These are phyloP conservation scores for Oscheius sp. DNA, from an alignment of 2,888 invertebrate genomes.

Conservation along the genomic window DNA sequence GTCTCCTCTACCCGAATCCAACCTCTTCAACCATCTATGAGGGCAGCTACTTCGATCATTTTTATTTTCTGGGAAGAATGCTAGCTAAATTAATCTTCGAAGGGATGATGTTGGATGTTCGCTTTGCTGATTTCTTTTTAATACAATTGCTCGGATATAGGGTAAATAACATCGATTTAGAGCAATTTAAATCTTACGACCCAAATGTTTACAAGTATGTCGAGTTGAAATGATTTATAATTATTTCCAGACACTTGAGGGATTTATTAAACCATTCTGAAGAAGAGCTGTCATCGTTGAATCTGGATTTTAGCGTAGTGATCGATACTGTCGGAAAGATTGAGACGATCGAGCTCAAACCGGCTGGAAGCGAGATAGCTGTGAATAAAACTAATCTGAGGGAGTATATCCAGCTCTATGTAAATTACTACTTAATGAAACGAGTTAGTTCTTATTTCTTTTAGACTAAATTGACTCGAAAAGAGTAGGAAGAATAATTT, in stretches of 20 bases:
- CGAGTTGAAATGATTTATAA: background rate
- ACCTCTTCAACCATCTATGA: slow-evolving; percentile 79
- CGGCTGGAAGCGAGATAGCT: slow-evolving; percentile 86
- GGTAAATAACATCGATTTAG: slow-evolving; percentile 38
- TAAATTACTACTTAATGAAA: slow-evolving; percentile 90
- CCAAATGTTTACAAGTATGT: slow-evolving; percentile 41
- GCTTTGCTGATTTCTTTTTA: slow-evolving; percentile 93
- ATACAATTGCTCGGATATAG: slow-evolving; percentile 79
- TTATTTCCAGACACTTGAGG: slow-evolving; percentile 32
- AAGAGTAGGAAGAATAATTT: background rate
- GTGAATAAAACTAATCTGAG: slow-evolving; percentile 91
- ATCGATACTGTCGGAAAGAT: slow-evolving; percentile 45
- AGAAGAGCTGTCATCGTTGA: slow-evolving; percentile 37
- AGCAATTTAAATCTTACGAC: slow-evolving; percentile 52
- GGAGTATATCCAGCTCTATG: slow-evolving; percentile 94
- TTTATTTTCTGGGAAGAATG: slow-evolving; percentile 91
- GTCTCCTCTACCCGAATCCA: slow-evolving; percentile 91
- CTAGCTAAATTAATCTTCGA: slow-evolving; percentile 93
- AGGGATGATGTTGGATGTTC: slow-evolving; percentile 90
- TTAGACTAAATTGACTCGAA: background rate
- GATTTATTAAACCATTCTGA: slow-evolving; percentile 29
- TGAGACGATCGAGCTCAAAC: slow-evolving; percentile 82
- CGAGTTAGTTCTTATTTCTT: slow-evolving; percentile 74
- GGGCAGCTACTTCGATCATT: slow-evolving; percentile 76
- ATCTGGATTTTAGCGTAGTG: slow-evolving; percentile 53